Evolutionary conservation across 2,113 vertebrate species (phyloP), one percentile per base, ranked within the genome.

Genomic region (Ornithorhynchus anatinus): DNA sequence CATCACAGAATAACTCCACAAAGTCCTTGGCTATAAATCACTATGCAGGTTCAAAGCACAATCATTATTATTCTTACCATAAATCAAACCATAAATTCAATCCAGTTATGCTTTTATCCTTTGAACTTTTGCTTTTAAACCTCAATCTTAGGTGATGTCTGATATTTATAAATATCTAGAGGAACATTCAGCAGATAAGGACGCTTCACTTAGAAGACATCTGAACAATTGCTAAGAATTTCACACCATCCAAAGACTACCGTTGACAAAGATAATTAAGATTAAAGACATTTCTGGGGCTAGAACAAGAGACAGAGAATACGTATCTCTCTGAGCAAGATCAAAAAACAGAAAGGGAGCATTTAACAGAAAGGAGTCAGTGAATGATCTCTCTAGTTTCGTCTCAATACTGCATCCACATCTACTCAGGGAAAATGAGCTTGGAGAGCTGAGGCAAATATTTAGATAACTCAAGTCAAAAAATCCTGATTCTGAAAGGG

Each of bases 231-330:
- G 9, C 44, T 57, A 57, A 67, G 51, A 68, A 9, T 63, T 54
- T 62, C 19, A 51, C 23, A 20, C 5, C 33, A 20, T 9, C 31
- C 6, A 35, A 48, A 23, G 74, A 11, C 10, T 53, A 5, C 50
- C 57, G 11, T 23, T 74, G 23, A 66, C 62, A 75, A 79, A 74
- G 73, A 64, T 67, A 67, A 53, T 64, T 25, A 69, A 5, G 72
- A 47, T 33, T 25, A 22, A 14, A 54, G 48, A 29, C n/a, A 5
- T 31, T n/a, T 68, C 48, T 32, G 57, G 47, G 33, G 4, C 3
- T 25, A 57, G 31, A 58, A 50, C 27, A 35, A n/a, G 33, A 25
- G 39, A 9, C 25, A 69, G 54, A 35, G 14, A 59, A 69, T 23
- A 37, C n/a, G n/a, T 8, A 53, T 3, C 15, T 13, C 7, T 63